Evolutionary conservation across 2,888 invertebrate species (phyloP), one percentile per base, ranked within the genome.

Genomic region (Deilephila porcellus): DNA sequence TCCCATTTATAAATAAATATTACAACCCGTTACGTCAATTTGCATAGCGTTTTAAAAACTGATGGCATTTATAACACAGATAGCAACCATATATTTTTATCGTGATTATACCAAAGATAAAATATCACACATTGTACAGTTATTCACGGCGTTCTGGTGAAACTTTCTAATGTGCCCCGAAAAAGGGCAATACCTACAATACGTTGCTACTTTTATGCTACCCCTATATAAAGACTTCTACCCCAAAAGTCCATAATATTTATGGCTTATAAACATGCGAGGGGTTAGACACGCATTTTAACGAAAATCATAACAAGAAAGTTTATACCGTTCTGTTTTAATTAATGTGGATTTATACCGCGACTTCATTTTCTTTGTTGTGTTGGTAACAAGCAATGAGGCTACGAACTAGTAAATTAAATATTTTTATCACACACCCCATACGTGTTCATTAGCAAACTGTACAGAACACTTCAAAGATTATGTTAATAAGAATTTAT

Each of bases 241-340:
- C 82, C 87, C 87, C 86, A 80, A 82, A 83, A 82, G 81, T 82
- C 86, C 82, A 80, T 82, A 84, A 87, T 88, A 86, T 91, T 92
- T 90, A 93, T 86, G 87, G 83, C 81, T 60, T 60, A 79, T 81
- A 83, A 90, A 89, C 92, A 92, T 87, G 93, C 92, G 79, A 92
- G 75, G 82, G 83, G 83, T 76, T 77, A 81, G 76, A 80, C 77
- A 83, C 81, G 79, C 81, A 80, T 67, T 45, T 45, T 52, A 52
- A 29, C 29, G 60, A 60, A 45, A 63, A 63, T 56, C 56, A n/a
- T 63, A 63, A 34, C 32, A 63, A 63, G 62, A 63, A 63, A 34
- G 32, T 63, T 63, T 63, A 34, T 63, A 25, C 7, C 64, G 14
- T n/a, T n/a, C 19, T 67, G 14, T 25, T 52, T 25, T 67, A 25